Base-by-base conservation (phyloP, 1,140 invertebrate species). In the Aporrectodea caliginosa region DNA sequence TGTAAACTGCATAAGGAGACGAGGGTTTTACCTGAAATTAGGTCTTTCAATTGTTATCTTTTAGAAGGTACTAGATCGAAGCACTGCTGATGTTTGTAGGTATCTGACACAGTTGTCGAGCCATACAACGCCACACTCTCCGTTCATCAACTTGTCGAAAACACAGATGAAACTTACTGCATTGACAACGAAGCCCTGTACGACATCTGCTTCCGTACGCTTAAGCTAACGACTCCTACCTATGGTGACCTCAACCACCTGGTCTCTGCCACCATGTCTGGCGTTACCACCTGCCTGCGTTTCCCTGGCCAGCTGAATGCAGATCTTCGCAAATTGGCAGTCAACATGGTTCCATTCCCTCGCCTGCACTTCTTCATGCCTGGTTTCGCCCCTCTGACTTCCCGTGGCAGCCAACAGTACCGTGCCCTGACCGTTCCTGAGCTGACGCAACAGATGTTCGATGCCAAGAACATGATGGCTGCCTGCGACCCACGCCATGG, bases 301-400 rank as follows among this genome's bases (percentile, higher is more conserved):
- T n/a, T n/a, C n/a, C n/a, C n/a, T n/a, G n/a, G n/a, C n/a, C n/a
- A 95, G 85, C 85, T 95, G 81, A 96, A 95, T 85, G 93, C 93
- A 2, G 94, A 95, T 89, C 89, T 95, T 32, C 89, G 93, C 6
- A 95, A 98, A 90, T 84, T 98, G 81, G 96, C 96, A 34, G 96
- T 98, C n/a, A 98, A 98, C 89, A 98, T 98, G 96, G 85, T 87
- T 16, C 86, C 75, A 84, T 93, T 93, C 86, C 92, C 93, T 33
- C 89, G 92, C 31, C 88, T 94, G 0, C 93, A 94, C 84, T 94
- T 94, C 89, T 94, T 94, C 84, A 93, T 94, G 90, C 93, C 93
- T 0, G 93, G 93, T n/a, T 93, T 93, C 84, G 92, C 92, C 0
- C 93, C 93, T 0, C 84, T 93, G 1, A 92, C 91, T 69, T 91